Base-by-base conservation (phyloP, 2,888 invertebrate genomes). In the Drosophila neutralis region DNA sequence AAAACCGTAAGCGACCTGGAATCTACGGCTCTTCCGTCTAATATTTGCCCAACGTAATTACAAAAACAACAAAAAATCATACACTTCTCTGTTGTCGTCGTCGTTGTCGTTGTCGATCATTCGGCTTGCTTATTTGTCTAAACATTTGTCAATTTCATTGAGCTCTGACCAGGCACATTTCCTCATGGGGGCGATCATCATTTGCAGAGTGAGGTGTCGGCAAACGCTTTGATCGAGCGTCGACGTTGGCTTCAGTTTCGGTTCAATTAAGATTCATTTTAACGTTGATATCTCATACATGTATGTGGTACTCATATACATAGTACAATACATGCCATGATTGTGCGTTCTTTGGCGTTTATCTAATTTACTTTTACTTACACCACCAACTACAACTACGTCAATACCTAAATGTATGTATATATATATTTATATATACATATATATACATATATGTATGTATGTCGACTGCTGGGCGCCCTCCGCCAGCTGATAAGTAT, bases 71-170 rank as follows among this genome's bases (percentile, higher is more conserved):
- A 78, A 69, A 31, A 49, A 40, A 49, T 49, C 57, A 62, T 61
- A 69, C 67, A 24, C 36, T 52, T 36, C 21, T 51, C 18, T 21
- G n/a, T 29, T 27, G 7, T n/a, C 53, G 49, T 45, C 11, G 38
- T 59, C 53, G 68, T 36, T 24, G 53, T 21, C 58, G 69, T 61
- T 69, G 70, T 77, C 80, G 76, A 88, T 88, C 78, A 76, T 72
- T 85, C 73, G 78, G 83, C 76, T 80, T 83, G 77, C 72, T 84
- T 89, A 86, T 86, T 89, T 86, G 89, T 89, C 89, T 78, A 86
- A 86, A 89, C 85, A 86, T 86, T 86, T 86, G 89, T 86, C 89
- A 87, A 86, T 84, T 86, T 87, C 89, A 86, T 86, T 86, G 87
- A 86, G 84, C 84, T 86, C 89, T 86, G 87, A 84, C 84, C 89